phyloP scores from a whole-genome alignment of 1,140 invertebrate species.

The Dufourea novaeangliae region DNA sequence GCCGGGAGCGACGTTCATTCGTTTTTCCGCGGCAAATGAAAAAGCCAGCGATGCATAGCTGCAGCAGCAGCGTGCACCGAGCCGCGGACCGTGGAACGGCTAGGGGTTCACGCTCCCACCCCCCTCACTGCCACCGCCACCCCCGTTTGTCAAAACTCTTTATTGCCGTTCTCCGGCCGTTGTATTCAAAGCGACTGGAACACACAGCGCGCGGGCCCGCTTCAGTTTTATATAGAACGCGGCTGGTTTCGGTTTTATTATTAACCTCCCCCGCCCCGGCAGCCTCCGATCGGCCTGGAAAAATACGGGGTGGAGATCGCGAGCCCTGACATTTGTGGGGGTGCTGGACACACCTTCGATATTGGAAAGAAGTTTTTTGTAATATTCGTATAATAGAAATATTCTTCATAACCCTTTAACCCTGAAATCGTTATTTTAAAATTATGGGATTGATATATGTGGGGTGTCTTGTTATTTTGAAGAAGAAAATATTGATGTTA shows the following conservation, averaged over 20 bases:
- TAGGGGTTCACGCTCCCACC: slow-evolving; percentile 15
- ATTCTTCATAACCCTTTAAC: no score
- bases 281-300: slow-evolving; percentile 27
- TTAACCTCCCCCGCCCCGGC: slow-evolving; percentile 43
- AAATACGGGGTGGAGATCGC: slow-evolving; percentile 36
- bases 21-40: slow-evolving; percentile 69
- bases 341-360: background rate
- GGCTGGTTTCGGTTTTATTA: slow-evolving; percentile 67
- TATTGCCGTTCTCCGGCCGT: slow-evolving; percentile 69
- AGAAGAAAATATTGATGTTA: no score
- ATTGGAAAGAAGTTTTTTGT: background rate
- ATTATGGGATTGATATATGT: no score
- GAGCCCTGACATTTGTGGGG: background rate
- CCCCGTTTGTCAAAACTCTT: slow-evolving; percentile 74
- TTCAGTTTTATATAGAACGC: slow-evolving; percentile 69
- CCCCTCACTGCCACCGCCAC: background rate
- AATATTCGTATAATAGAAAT: no score
- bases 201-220: slow-evolving; percentile 64
- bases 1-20: slow-evolving; percentile 66
- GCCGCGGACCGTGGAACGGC: slow-evolving; percentile 4
- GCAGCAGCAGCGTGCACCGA: slow-evolving; percentile 27
- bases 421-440: no score
- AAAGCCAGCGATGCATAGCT: slow-evolving; percentile 57
- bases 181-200: slow-evolving; percentile 72
- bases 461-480: no score